Conservation (phyloP, 2,888 invertebrate species). For the Cephus rjabovi region DNA sequence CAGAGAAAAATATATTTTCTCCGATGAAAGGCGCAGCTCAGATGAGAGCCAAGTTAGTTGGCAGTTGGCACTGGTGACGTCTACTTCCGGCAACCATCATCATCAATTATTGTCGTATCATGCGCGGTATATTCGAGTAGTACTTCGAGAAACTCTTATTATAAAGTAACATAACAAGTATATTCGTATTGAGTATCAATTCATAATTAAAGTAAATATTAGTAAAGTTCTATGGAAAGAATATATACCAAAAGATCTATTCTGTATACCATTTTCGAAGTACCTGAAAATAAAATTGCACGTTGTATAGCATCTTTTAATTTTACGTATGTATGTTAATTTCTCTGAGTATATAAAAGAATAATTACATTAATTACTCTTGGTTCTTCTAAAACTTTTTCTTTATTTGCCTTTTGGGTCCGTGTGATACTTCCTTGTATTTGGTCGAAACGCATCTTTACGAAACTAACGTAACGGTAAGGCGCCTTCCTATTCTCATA, state of each 20-base stretch:
- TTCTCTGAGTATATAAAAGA: neutral
- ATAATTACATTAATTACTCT: neutral
- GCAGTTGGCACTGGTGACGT: slow-evolving; percentile 65
- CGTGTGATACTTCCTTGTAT: neutral
- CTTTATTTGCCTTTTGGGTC: neutral
- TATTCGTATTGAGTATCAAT: neutral
- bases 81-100: slow-evolving; percentile 62
- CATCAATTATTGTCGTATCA: slow-evolving; percentile 33
- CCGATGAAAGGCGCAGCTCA: slow-evolving; percentile 48
- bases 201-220: neutral
- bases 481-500: neutral
- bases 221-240: neutral
- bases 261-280: neutral
- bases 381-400: neutral
- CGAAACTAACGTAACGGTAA: neutral
- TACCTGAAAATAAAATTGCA: neutral
- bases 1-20: slow-evolving; percentile 49
- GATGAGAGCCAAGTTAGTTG: slow-evolving; percentile 51
- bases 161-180: neutral
- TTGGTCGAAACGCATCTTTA: neutral
- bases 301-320: neutral
- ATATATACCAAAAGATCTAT: neutral
- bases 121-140: neutral
- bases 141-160: neutral
- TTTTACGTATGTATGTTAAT: neutral